Conservation (phyloP, 2,888 invertebrate species). For the Drosophila crucigera region DNA sequence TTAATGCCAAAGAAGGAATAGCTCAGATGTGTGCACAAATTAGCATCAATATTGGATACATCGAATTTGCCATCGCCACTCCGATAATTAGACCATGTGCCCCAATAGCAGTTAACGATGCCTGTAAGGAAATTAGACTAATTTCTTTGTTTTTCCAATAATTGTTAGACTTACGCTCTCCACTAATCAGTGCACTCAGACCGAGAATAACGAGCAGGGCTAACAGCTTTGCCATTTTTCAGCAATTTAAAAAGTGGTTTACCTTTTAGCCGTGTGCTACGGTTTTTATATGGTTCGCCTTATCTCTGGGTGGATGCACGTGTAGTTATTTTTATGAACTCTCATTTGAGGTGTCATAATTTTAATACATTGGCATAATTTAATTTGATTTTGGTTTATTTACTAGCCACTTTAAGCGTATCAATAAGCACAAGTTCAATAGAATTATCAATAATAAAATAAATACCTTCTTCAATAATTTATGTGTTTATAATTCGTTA, state of each 20-base stretch:
- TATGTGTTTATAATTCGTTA: not conserved
- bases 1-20: slow-evolving; percentile 77
- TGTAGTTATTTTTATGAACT: slow-evolving; percentile 27
- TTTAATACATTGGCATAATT: not conserved
- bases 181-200: slow-evolving; percentile 28
- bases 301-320: slow-evolving; percentile 20
- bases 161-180: slow-evolving; percentile 39
- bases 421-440: not conserved
- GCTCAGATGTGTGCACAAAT: slow-evolving; percentile 74
- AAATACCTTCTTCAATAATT: not conserved
- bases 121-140: slow-evolving; percentile 37
- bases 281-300: slow-evolving; percentile 34
- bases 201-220: slow-evolving; percentile 18
- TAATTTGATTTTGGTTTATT: not conserved
- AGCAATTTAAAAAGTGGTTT: slow-evolving; percentile 12
- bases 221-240: slow-evolving; percentile 38
- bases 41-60: slow-evolving; percentile 60
- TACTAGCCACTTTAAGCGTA: slow-evolving; percentile 1
- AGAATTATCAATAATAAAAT: not conserved
- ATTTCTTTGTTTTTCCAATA: not conserved
- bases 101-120: slow-evolving; percentile 75
- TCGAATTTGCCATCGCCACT: slow-evolving; percentile 68
- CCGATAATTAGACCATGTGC: slow-evolving; percentile 75
- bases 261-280: not conserved
- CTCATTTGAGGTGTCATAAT: not conserved